Base-by-base conservation (phyloP, 2,888 invertebrate species). In the Megalurothrips usitatus region DNA sequence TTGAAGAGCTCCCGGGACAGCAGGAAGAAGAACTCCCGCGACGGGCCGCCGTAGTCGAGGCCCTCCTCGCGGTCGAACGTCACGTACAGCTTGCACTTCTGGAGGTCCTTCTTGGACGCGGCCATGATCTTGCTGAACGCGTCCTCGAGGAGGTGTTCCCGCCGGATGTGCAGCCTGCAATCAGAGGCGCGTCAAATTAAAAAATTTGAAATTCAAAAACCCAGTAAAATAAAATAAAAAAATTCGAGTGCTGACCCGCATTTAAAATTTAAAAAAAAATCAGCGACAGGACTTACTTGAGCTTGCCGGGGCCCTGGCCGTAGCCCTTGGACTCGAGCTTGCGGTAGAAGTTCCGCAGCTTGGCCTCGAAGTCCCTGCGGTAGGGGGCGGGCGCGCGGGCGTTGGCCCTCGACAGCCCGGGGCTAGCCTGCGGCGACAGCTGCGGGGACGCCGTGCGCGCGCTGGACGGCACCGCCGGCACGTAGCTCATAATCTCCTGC, bases 401-500 rank as follows among this genome's bases (percentile, higher is more conserved):
- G 83, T 94, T 91, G 47, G 95, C 91, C 81, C 89, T 85, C 78
- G 89, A 88, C 82, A 94, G 89, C 80, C 94, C 94, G 12, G 96
- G 96, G 1, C 96, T 96, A 79, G 93, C 94, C 82, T 92, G 92
- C 1, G 93, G 94, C 8, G 93, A 93, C 23, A 87, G 87, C 83
- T 94, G 93, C 79, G 92, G 91, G 82, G 92, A 92, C 68, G 26
- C 23, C 79, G 90, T 91, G 84, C 89, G 91, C 79, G 90, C 91
- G 84, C 89, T 91, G 79, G 87, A 83, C 63, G 84, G 81, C 84
- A 90, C 90, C 9, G 92, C 91, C 83, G 96, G 97, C 86, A 97
- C 95, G 89, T 97, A 97, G 85, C 96, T 96, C 97, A 98, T 97
- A 86, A 98, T 97, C 91, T 98, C 97, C 90, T 98, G 96, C 89